These are phyloP conservation scores for Chondrosia reniformis DNA, from an alignment of 37 sponge, comb jelly and placozoan species.

Conservation along the genomic window DNA sequence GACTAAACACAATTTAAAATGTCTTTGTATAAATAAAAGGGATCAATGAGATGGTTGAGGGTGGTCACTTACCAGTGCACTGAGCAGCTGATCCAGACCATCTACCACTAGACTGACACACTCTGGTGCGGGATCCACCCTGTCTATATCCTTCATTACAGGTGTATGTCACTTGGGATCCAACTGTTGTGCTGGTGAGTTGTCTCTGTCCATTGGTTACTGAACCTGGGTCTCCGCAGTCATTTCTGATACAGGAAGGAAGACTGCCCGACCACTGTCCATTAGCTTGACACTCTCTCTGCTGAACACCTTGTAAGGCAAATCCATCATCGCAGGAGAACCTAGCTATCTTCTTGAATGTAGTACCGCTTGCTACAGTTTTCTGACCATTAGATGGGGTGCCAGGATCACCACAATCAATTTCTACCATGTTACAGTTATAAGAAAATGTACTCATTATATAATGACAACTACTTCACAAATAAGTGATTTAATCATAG, in stretches of 20 bases:
- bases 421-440: background rate
- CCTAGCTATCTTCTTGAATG: slow-evolving; percentile 14
- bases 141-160: slow-evolving; percentile 44
- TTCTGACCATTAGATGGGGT: slow-evolving; percentile 33
- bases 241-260: slow-evolving; percentile 22
- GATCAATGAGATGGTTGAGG: too few species aligned
- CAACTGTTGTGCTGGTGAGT: slow-evolving; percentile 24
- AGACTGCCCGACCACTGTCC: slow-evolving; percentile 41
- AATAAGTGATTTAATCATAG: background rate
- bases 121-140: slow-evolving; percentile 19
- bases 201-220: slow-evolving; percentile 38
- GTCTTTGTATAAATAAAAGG: too few species aligned
- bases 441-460: background rate
- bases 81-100: slow-evolving; percentile 54
- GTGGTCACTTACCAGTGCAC: slow-evolving; percentile 41
- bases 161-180: slow-evolving; percentile 22
- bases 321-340: slow-evolving; percentile 30
- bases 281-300: slow-evolving; percentile 7
- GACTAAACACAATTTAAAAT: too few species aligned
- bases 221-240: slow-evolving; percentile 34
- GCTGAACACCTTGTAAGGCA: slow-evolving; percentile 16
- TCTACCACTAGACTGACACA: slow-evolving; percentile 36
- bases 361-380: background rate
- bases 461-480: too few species aligned
- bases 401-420: slow-evolving; percentile 58